Percentiles rank a stretch among this genome's conserved stretches.
Conservation (phyloP, 2,888 invertebrate species). For the Psococerastis gibbosa region DNA sequence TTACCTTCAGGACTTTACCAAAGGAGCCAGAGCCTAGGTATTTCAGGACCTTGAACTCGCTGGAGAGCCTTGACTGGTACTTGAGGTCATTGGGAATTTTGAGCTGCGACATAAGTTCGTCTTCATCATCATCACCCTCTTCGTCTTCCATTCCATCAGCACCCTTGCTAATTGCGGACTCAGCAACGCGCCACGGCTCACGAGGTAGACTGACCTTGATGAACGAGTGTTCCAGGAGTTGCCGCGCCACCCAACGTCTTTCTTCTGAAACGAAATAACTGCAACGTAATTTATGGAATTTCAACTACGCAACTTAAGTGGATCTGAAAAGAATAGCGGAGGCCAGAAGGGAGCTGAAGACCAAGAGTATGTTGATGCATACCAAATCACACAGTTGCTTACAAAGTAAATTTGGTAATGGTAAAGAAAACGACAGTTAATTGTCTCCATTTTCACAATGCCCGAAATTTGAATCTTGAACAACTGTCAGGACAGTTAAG, state of each 20-base stretch:
- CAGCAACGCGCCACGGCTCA: not conserved
- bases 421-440: too few species aligned
- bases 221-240: constrained; percentile 60
- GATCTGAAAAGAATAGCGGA: too few species aligned
- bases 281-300: not conserved
- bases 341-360: too few species aligned
- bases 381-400: too few species aligned
- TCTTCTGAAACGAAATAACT: not conserved
- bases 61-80: constrained; percentile 52
- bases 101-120: not conserved
- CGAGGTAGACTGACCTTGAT: constrained; percentile 29
- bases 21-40: constrained; percentile 88
- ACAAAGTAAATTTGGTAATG: too few species aligned
- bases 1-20: constrained; percentile 85
- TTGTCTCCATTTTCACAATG: too few species aligned
- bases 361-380: too few species aligned
- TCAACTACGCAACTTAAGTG: too few species aligned
- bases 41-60: constrained; percentile 62
- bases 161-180: too few species aligned
- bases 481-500: too few species aligned
- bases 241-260: constrained; percentile 46
- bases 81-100: constrained; percentile 15
- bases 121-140: not conserved
- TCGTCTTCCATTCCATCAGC: not conserved
- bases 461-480: too few species aligned